Conservation (phyloP, 1,140 invertebrate genomes). For the Alviniconcha marisindica region DNA sequence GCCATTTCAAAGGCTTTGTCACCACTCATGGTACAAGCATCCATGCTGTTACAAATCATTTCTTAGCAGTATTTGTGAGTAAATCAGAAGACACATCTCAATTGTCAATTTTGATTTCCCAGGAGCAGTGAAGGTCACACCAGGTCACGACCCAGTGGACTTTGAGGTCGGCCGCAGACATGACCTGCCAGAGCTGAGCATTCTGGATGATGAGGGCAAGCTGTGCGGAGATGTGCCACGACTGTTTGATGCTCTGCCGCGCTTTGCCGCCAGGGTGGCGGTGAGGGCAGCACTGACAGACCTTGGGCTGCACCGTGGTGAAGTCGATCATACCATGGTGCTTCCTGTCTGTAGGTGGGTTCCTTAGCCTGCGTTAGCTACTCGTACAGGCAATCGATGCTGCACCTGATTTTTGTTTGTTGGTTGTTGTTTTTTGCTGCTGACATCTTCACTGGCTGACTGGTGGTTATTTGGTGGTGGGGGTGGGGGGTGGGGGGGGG, state of each 20-base stretch:
- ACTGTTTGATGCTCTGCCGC: slow-evolving; percentile 87
- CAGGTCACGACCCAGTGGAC: slow-evolving; percentile 97
- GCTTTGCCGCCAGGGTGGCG: slow-evolving; percentile 91
- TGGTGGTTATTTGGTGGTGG: too few species aligned
- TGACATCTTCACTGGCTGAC: too few species aligned
- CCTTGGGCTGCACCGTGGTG: slow-evolving; percentile 87
- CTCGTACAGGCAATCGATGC: background rate
- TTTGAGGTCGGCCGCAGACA: slow-evolving; percentile 96
- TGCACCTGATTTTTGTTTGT: too few species aligned
- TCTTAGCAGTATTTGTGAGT: too few species aligned
- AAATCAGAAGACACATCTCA: too few species aligned
- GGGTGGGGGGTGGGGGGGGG: too few species aligned
- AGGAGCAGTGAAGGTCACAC: slow-evolving; percentile 99
- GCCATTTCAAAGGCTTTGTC: too few species aligned
- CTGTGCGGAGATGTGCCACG: slow-evolving; percentile 50
- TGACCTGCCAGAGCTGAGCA: slow-evolving; percentile 87
- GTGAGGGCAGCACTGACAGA: slow-evolving; percentile 86
- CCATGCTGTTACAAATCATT: too few species aligned
- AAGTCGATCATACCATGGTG: slow-evolving; percentile 94
- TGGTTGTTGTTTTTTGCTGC: too few species aligned
- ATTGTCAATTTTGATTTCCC: slow-evolving; percentile 4
- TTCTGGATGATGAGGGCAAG: slow-evolving; percentile 93
- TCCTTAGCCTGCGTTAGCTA: too few species aligned
- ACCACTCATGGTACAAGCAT: too few species aligned
- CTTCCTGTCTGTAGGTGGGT: slow-evolving; percentile 91